Evolutionary conservation across 2,888 invertebrate species (phyloP), one percentile per base, ranked within the genome.

Genomic region (Sphaeridia pumilis): DNA sequence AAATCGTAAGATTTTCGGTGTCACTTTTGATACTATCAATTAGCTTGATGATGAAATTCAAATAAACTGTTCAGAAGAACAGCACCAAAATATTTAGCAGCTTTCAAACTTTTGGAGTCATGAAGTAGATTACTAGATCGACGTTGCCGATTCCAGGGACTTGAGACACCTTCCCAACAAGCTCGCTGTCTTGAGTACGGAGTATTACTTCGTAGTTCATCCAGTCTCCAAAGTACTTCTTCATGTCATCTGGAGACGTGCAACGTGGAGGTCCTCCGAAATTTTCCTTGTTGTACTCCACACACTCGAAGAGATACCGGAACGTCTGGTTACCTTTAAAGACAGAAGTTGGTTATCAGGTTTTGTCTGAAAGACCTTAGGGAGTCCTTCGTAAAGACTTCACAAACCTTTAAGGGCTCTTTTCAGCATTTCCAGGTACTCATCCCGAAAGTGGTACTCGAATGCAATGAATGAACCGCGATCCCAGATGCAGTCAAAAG

Each of bases 401-500:
- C n/a, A n/a, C n/a, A n/a, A n/a, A 25, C 28, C 22, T 51, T 27
- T 46, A 20, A 59, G 25, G 34, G 54, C 36, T 31, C 55, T 42
- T 28, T 60, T 52, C 57, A 63, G 58, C 44, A 55, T 48, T 12
- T 54, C 47, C 7, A 44, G 45, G 21, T 62, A 62, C 1, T 25
- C 44, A 10, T 26, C 14, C 14, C 62, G 55, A 24, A 34, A 51
- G 2, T 38, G 21, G 38, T 55, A 62, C 24, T 58, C 58, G 10
- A 62, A 4, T 5, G 62, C 62, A 28, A 60, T 57, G 20, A 60
- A 54, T 1, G 59, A 56, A 12, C 59, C 62, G 31, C 60, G 24
- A 26, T 62, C 62, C 60, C 60, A 62, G 27, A 60, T 49, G 34
- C 41, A 56, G 21, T 62, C 58, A 24, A 60, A 48, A 1, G 60